Evolutionary conservation across 2,888 invertebrate genomes (phyloP).

Genomic region (Nemotelus pantherinus): DNA sequence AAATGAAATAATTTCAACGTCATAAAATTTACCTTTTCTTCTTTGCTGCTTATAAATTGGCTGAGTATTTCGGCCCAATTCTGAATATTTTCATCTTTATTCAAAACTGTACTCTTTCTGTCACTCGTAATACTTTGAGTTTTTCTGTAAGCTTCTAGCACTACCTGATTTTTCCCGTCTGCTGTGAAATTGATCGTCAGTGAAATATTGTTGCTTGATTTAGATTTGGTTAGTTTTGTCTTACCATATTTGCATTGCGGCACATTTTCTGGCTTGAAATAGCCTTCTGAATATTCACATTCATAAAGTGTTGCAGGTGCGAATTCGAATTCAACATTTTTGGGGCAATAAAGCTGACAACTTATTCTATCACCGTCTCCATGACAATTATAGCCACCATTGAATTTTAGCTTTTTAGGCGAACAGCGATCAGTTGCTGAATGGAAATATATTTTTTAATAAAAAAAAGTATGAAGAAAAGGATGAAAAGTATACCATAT

Average conservation of each 20-base stretch:
- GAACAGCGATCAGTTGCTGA: constrained; percentile 71
- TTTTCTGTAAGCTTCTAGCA: too few species aligned
- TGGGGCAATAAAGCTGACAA: constrained; percentile 76
- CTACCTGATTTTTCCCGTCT: too few species aligned
- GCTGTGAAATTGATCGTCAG: too few species aligned
- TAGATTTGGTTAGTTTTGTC: constrained; percentile 45
- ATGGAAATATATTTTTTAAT: constrained; percentile 49
- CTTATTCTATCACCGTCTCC: constrained; percentile 70
- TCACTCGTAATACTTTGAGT: too few species aligned
- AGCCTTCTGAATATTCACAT: constrained; percentile 74
- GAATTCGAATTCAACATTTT: constrained; percentile 71
- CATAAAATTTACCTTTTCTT: too few species aligned
- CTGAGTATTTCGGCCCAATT: too few species aligned
- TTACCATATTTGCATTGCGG: constrained; percentile 78
- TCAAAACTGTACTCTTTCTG: too few species aligned
- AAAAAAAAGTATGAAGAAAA: not conserved
- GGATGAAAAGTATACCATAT: constrained; percentile 56
- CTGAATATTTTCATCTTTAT: too few species aligned
- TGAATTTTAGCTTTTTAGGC: constrained; percentile 74
- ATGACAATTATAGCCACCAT: constrained; percentile 79
- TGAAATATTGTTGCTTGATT: too few species aligned
- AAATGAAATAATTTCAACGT: too few species aligned
- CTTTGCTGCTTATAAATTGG: too few species aligned
- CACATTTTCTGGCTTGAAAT: constrained; percentile 74
- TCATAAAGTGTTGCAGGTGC: constrained; percentile 71